Base-by-base conservation (phyloP, 2,797 vertebrate genomes). In the Coregonus sp. region DNA sequence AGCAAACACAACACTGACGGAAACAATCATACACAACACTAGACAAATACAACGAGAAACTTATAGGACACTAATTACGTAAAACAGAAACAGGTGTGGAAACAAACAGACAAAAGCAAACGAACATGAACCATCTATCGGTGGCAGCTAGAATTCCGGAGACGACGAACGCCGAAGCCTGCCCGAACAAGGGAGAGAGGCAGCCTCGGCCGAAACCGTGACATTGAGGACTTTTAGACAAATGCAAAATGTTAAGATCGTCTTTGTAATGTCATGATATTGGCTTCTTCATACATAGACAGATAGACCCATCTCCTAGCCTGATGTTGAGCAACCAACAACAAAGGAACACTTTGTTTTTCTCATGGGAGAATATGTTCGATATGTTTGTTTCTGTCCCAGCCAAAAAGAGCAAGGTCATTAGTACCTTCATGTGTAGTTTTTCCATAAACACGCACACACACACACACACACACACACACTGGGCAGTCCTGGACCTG, bases 401-500 rank as follows among this genome's bases (percentile, higher is more conserved):
- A 16, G 52, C 16, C 40, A 47, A 47, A 47, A 47, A 47, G 40
- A 47, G 2, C 40, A 47, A 47, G 40, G 59, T 63, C 59, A 63
- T 70, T 47, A 37, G 15, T 67, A 67, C 66, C 66, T 59, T 18
- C 66, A 67, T 25, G 31, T 35, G 31, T 16, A 18, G 65, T 33
- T 33, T 59, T 18, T 67, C 65, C 16, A 51, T 31, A 52, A 56
- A 68, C 77, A 56, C 47, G 18, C 40, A 74, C 61, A 73, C 68
- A 77, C 65, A 63, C 75, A 78, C 52, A 66, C 77, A 80, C 25
- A 77, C 54, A 68, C 74, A 37, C 65, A 75, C 67, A 86, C 80
- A 84, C 78, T 87, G 82, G 77, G 75, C 72, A 75, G 78, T 52
- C 67, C 79, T 88, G 77, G 76, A 31, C 72, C 47, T 20, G 70